Percentiles rank a stretch among this genome's conserved stretches.
phyloP scores from a whole-genome alignment of 2,797 vertebrate genomes.

The Karalla daura region DNA sequence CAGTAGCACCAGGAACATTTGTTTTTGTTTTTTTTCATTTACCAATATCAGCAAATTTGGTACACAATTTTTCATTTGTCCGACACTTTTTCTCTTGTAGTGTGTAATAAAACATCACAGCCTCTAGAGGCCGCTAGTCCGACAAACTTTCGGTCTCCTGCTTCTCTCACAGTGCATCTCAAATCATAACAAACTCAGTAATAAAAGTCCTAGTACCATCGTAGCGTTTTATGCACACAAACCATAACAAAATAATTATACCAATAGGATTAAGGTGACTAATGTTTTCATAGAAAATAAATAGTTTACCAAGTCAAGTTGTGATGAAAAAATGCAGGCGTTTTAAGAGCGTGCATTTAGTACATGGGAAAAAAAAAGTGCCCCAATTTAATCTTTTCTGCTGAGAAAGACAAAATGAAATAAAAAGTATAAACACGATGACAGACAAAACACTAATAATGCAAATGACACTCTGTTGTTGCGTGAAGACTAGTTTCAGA shows the following conservation, averaged over 20 bases:
- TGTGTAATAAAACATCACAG: slow-evolving; percentile 25
- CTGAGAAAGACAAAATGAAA: slow-evolving; percentile 15
- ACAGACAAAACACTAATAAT: slow-evolving; percentile 27
- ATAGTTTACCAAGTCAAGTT: slow-evolving; percentile 53
- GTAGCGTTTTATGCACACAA: slow-evolving; percentile 57
- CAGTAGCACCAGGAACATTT: slow-evolving; percentile 36
- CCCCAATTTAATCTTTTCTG: slow-evolving; percentile 33
- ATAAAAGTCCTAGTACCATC: slow-evolving; percentile 68
- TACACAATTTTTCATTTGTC: neutral
- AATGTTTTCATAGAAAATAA: slow-evolving; percentile 79
- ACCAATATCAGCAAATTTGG: neutral
- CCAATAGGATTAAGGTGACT: slow-evolving; percentile 41
- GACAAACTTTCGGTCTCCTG: neutral
- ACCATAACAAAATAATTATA: slow-evolving; percentile 44
- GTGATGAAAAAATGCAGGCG: slow-evolving; percentile 36
- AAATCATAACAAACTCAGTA: slow-evolving; percentile 42
- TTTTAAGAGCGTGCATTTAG: slow-evolving; percentile 37
- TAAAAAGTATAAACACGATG: slow-evolving; percentile 20
- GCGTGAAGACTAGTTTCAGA: slow-evolving; percentile 7
- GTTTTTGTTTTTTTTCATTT: too few relatives aligned
- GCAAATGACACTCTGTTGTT: slow-evolving; percentile 3
- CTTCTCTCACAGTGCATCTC: slow-evolving; percentile 52
- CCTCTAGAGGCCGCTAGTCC: slow-evolving; percentile 48
- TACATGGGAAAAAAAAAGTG: slow-evolving; percentile 56
- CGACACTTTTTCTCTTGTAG: neutral